Base-by-base conservation (phyloP, 2,113 vertebrate genomes). In the Notarius lentiginosus region DNA sequence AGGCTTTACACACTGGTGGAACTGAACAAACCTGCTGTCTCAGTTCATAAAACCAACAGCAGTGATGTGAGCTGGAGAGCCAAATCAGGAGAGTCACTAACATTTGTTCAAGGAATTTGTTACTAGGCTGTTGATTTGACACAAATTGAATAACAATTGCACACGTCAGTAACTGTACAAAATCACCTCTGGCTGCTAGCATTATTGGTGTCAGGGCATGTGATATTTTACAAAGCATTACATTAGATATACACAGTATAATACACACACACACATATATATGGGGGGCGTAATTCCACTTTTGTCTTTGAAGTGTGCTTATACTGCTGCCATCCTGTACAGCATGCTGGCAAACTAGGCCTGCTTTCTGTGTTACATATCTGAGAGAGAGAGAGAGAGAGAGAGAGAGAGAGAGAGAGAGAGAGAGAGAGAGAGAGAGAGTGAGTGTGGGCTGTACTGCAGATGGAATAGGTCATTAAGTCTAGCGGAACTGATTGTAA, bases 401-500 rank as follows among this genome's bases (percentile, higher is more conserved):
- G 41, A 41, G 41, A 41, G 34, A 41, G 34, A 3, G 34, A 41
- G 34, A 41, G 34, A 41, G 34, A 41, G 34, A 41, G 34, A 41
- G 34, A 41, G 34, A 41, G 34, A 41, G 34, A 41, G 34, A 41
- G 34, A 41, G 34, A 41, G 34, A 41, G 34, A 80, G 18, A 68
- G 11, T 30, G 73, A 83, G 84, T 84, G 85, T 83, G 30, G 51
- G 56, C 61, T 82, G 79, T 81, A 55, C 14, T 63, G 60, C 88
- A 89, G 83, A 79, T 68, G 83, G 86, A 84, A 79, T 14, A 82
- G 86, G 86, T 87, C 86, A 66, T 72, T 72, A 72, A 79, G 83
- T 87, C 77, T 83, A 86, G 83, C 76, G 89, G 89, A 89, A 89
- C 89, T 85, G 86, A 89, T 87, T 85, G 72, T 83, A 79, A 89